phyloP scores from a whole-genome alignment of 2,888 invertebrate genomes.

The Apotomis turbidana region DNA sequence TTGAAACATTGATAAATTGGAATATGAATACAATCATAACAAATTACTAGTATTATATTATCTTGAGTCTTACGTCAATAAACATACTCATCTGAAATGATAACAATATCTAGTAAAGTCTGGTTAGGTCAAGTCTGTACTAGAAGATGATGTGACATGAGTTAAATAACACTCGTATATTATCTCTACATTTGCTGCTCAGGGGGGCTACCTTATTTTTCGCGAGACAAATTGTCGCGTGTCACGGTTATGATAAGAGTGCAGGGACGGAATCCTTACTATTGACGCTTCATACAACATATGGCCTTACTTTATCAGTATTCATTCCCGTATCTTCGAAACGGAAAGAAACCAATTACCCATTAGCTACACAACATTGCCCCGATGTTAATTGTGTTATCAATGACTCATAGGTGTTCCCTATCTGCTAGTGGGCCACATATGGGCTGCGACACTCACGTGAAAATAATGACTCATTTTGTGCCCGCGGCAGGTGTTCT shows the following conservation, averaged over 20 bases:
- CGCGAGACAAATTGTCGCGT: too few relatives aligned
- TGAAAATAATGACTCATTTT: conserved; percentile 54
- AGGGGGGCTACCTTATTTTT: too few relatives aligned
- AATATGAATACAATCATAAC: not conserved
- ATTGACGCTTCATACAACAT: not conserved
- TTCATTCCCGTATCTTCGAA: not conserved
- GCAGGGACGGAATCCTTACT: too few relatives aligned
- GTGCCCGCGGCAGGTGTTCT: conserved; percentile 51
- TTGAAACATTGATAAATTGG: not conserved
- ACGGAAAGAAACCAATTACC: not conserved
- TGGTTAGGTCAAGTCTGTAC: too few relatives aligned
- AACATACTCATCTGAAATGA: too few relatives aligned
- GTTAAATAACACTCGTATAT: too few relatives aligned
- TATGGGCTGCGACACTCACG: conserved; percentile 51
- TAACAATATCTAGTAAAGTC: too few relatives aligned
- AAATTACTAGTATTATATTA: too few relatives aligned
- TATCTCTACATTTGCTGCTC: too few relatives aligned
- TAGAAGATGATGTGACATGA: too few relatives aligned
- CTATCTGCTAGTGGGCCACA: conserved; percentile 46
- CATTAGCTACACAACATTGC: conserved; percentile 22
- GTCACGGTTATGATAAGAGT: too few relatives aligned
- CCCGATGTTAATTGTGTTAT: conserved; percentile 28
- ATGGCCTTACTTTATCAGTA: not conserved
- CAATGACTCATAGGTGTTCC: conserved; percentile 42
- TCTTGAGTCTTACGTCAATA: too few relatives aligned